Base-by-base conservation (phyloP, 2,797 vertebrate genomes). In the Orientallactaga sibirica region DNA sequence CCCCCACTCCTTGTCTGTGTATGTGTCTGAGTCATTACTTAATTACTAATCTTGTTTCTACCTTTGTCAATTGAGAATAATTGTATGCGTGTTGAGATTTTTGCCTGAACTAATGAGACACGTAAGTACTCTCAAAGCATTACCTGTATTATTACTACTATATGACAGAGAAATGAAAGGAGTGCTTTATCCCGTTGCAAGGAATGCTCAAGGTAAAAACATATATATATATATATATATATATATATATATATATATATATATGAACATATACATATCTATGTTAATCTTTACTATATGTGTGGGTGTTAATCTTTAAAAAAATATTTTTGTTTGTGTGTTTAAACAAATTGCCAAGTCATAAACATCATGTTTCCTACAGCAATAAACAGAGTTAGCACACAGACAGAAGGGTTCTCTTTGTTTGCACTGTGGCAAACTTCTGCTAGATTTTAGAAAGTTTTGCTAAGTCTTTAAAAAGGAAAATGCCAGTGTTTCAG, bases 381-480 rank as follows among this genome's bases (percentile, higher is more conserved):
- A 22, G 16, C 2, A 14, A 7, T 24, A 3, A 64, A 25, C 19
- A 64, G 33, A 58, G 93, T 71, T 83, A 87, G 52, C 74, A 84
- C n/a, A 76, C 16, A 12, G 24, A 74, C 43, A 27, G 18, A 20
- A 3, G 33, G 41, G 48, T 41, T 70, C 78, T 41, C 62, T 77
- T 88, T 92, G 25, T 73, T 88, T 86, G 94, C 79, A 68, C 33
- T 88, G 64, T 75, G n/a, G 58, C 41, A 94, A 90, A 88, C 87
- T 66, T 64, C 33, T 88, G 78, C 68, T 92, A 61, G 88, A 88
- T 93, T 92, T 93, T 76, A 90, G 7, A 48, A 95, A 93, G 64
- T 83, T 95, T 41, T 81, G 25, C 8, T 71, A 77, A 77, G 76
- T 89, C 19, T 25, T 75, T 91, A 19, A 86, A 82, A 87, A 89